Evolutionary conservation across 2,797 vertebrate species (phyloP).

Genomic region (Cephalopachus bancanus): DNA sequence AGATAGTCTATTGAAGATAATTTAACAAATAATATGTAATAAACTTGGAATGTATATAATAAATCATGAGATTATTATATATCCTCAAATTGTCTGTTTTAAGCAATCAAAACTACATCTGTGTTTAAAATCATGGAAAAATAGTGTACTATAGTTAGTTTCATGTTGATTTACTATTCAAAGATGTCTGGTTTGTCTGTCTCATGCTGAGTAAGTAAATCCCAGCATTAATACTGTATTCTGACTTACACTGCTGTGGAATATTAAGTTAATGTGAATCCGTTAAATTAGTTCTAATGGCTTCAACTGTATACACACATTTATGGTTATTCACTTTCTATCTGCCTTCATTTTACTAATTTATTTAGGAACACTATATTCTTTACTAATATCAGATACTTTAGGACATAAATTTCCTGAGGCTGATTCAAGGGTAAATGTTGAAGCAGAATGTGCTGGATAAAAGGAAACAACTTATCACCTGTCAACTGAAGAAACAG

Average conservation of each 20-base stretch:
- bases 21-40: not conserved
- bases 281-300: constrained; percentile 4
- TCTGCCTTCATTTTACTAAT: constrained; percentile 35
- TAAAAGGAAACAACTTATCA: not conserved
- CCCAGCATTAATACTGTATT: not conserved
- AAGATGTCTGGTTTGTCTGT: not conserved
- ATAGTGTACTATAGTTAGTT: not conserved
- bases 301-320: not conserved
- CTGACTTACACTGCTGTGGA: not conserved
- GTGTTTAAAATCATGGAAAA: not conserved
- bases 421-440: not conserved
- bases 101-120: not conserved
- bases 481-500: not conserved
- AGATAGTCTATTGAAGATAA: not conserved
- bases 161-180: not conserved
- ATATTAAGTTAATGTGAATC: not conserved
- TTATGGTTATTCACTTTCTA: not conserved
- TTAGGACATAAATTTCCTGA: not conserved
- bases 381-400: not conserved
- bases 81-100: not conserved
- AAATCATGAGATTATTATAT: not conserved
- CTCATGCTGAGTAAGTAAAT: not conserved
- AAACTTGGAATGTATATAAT: not conserved
- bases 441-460: not conserved
- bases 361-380: not conserved